phyloP scores from a whole-genome alignment of 2,797 vertebrate species.

The Psittacula echo region DNA sequence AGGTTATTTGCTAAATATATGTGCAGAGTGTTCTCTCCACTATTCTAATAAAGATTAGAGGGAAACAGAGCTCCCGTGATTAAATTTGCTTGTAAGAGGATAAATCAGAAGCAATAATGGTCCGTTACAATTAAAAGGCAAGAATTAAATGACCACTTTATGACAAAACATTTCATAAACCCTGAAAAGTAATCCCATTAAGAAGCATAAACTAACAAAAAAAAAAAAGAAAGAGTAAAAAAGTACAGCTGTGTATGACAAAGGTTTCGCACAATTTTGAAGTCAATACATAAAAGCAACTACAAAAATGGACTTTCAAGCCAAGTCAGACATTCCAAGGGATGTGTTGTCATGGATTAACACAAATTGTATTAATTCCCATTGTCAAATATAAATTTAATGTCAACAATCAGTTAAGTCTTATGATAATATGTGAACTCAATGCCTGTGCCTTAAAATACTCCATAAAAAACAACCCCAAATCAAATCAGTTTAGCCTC shows the following conservation, averaged over 20 bases:
- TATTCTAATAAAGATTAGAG: background rate
- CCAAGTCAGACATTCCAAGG: background rate
- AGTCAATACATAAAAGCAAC: background rate
- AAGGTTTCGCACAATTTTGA: background rate
- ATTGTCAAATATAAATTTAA: background rate
- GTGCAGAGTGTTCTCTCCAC: background rate
- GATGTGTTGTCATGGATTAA: background rate
- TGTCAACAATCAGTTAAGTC: background rate
- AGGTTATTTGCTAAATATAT: background rate
- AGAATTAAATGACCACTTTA: constrained; percentile 31
- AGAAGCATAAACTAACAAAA: background rate
- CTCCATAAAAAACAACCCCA: background rate
- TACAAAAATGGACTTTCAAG: background rate
- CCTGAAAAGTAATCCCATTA: background rate
- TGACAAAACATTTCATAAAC: constrained; percentile 19
- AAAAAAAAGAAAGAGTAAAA: background rate
- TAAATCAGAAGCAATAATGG: constrained; percentile 18
- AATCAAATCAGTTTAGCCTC: background rate
- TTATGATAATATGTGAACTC: background rate
- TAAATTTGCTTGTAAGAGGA: constrained; percentile 58
- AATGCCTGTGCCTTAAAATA: background rate
- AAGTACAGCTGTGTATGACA: background rate
- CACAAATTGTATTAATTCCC: background rate
- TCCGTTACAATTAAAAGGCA: constrained; percentile 12
- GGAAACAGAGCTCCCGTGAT: constrained; percentile 33